Conservation (phyloP, 2,797 vertebrate species). For the Diceros bicornis region DNA sequence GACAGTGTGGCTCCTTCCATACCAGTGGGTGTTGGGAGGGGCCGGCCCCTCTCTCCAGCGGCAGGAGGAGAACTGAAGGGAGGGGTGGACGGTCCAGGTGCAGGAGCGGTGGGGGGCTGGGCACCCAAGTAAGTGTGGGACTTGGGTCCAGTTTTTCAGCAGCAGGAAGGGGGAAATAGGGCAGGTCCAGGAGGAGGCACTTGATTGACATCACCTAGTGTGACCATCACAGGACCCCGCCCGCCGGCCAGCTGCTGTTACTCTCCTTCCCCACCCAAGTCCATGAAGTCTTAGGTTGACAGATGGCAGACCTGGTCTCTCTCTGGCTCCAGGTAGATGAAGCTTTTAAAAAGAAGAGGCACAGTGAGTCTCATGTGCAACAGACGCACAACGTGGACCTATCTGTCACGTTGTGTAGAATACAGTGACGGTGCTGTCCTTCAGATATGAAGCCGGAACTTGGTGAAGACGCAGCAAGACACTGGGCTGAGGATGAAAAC, state of each 20-base stretch:
- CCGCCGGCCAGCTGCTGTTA: not conserved
- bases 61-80: not conserved
- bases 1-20: not conserved
- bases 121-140: too few relatives aligned
- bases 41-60: not conserved
- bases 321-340: not conserved
- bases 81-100: not conserved
- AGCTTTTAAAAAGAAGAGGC: not conserved
- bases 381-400: not conserved
- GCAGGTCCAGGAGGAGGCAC: not conserved
- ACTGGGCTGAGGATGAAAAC: not conserved
- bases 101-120: not conserved
- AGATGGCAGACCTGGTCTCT: too few relatives aligned
- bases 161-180: not conserved
- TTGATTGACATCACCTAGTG: not conserved
- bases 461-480: not conserved
- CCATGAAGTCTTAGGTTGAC: not conserved
- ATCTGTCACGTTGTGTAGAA: not conserved
- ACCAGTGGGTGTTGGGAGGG: not conserved
- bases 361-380: fast-evolving
- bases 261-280: not conserved
- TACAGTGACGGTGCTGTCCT: not conserved
- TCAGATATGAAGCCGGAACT: not conserved
- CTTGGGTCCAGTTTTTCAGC: not conserved
- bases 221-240: not conserved